Percentiles rank a stretch among this genome's conserved stretches.
phyloP scores from a whole-genome alignment of 2,113 vertebrate genomes.

The Sebastes fasciatus region DNA sequence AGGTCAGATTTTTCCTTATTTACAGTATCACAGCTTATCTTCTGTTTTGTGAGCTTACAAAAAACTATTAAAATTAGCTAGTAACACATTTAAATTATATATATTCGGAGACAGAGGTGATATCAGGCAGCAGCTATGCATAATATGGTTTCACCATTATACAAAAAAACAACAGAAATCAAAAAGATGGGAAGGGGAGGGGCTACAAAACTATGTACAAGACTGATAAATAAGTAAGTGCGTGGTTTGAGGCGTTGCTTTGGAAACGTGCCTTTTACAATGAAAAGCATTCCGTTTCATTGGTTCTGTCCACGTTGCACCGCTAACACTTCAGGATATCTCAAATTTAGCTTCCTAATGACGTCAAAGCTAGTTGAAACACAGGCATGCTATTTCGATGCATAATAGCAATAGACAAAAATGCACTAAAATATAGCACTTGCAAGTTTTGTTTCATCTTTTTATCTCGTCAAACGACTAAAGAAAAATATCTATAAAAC shows the following conservation, averaged over 20 bases:
- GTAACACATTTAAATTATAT: not conserved
- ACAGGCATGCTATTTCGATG: slow-evolving; percentile 86
- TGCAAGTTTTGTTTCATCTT: slow-evolving; percentile 79
- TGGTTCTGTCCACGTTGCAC: slow-evolving; percentile 72
- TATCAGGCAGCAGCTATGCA: slow-evolving; percentile 70
- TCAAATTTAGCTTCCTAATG: slow-evolving; percentile 78
- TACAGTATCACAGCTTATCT: slow-evolving; percentile 65
- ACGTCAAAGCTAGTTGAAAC: slow-evolving; percentile 82
- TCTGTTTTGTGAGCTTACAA: slow-evolving; percentile 39
- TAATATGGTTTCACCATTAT: slow-evolving; percentile 74
- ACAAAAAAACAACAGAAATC: slow-evolving; percentile 68
- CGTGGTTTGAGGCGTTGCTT: slow-evolving; percentile 84
- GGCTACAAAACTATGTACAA: slow-evolving; percentile 87
- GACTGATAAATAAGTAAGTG: slow-evolving; percentile 87
- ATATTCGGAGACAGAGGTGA: slow-evolving; percentile 70
- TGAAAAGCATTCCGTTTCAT: slow-evolving; percentile 75
- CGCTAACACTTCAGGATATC: slow-evolving; percentile 77
- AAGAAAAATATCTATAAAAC: slow-evolving; percentile 77
- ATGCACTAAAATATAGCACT: slow-evolving; percentile 83
- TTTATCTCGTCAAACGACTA: slow-evolving; percentile 69
- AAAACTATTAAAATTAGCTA: not conserved
- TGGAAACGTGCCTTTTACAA: slow-evolving; percentile 78
- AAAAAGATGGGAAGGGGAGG: slow-evolving; percentile 57
- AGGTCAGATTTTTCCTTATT: slow-evolving; percentile 48
- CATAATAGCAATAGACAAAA: slow-evolving; percentile 83